A percentile compares a stretch with the other conserved stretches of the same genome.
Evolutionary conservation across 2,113 vertebrate genomes (phyloP).

Genomic region (Accipiter virgatus): DNA sequence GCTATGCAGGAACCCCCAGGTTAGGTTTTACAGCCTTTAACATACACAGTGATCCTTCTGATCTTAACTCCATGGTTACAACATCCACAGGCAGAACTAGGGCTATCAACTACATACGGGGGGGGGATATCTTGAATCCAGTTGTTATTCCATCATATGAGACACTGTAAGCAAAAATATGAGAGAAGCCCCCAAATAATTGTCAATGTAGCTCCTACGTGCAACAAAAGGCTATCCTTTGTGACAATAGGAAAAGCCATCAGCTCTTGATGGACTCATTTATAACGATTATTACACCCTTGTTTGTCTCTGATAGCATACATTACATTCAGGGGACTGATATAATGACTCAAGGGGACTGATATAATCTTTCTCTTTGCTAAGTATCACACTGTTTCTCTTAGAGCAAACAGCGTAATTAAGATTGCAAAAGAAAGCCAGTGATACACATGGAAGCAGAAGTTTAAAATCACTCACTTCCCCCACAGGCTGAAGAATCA

Average conservation of each 20-base stretch:
- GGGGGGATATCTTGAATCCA: neutral
- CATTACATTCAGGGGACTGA: neutral
- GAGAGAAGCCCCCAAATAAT: neutral
- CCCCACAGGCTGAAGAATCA: neutral
- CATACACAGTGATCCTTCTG: neutral
- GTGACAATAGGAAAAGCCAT: neutral
- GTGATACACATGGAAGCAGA: accelerated
- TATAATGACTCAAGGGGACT: neutral
- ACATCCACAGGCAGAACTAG: neutral
- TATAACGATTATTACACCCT: neutral
- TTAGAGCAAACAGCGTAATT: neutral
- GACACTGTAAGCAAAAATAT: neutral
- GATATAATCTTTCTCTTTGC: neutral
- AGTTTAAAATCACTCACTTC: neutral
- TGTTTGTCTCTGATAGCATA: neutral
- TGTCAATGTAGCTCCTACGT: neutral
- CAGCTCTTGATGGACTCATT: neutral
- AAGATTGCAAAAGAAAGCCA: slow-evolving; percentile 30
- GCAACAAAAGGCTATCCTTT: neutral
- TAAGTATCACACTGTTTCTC: neutral
- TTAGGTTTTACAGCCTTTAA: neutral
- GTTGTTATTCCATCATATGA: neutral
- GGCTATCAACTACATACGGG: neutral
- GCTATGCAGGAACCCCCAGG: neutral
- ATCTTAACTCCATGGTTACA: neutral